These are phyloP conservation scores for Papilio polyxenes DNA, from an alignment of 1,140 invertebrate species.

Conservation along the genomic window DNA sequence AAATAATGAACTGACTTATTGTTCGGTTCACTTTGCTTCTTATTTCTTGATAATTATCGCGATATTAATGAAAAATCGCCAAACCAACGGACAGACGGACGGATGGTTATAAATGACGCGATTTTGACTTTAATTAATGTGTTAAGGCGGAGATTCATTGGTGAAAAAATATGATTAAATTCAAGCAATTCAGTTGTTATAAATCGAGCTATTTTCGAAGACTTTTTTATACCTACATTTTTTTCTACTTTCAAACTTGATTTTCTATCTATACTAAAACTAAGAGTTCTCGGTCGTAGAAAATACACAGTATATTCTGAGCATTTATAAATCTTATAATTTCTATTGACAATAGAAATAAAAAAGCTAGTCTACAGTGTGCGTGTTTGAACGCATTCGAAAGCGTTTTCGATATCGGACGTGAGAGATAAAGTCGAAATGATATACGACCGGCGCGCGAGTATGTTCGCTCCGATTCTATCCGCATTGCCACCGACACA, in stretches of 20 bases:
- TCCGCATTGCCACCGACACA: background rate
- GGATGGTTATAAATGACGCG: conserved; percentile 50
- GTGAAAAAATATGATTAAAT: background rate
- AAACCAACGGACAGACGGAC: conserved; percentile 43
- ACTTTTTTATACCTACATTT: too few species aligned
- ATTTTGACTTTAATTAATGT: conserved; percentile 53
- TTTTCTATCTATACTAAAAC: background rate
- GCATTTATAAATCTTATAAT: conserved; percentile 19
- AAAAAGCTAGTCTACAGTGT: background rate
- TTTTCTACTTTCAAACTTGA: too few species aligned
- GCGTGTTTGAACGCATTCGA: conserved; percentile 22
- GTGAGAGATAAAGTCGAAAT: conserved; percentile 27
- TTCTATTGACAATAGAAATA: conserved; percentile 25
- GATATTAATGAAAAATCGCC: conserved; percentile 46
- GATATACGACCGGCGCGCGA: background rate
- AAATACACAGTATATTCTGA: background rate
- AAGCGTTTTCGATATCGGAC: conserved; percentile 25
- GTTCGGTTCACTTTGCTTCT: conserved; percentile 28
- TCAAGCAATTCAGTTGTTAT: background rate
- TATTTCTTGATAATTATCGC: conserved; percentile 39
- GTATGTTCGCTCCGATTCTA: conserved; percentile 8
- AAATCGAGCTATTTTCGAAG: too few species aligned
- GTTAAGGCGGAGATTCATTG: conserved; percentile 38
- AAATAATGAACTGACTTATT: conserved; percentile 28
- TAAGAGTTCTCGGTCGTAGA: background rate